These are phyloP conservation scores for Epistrophe eligans DNA, from an alignment of 2,888 invertebrate species.

Conservation along the genomic window DNA sequence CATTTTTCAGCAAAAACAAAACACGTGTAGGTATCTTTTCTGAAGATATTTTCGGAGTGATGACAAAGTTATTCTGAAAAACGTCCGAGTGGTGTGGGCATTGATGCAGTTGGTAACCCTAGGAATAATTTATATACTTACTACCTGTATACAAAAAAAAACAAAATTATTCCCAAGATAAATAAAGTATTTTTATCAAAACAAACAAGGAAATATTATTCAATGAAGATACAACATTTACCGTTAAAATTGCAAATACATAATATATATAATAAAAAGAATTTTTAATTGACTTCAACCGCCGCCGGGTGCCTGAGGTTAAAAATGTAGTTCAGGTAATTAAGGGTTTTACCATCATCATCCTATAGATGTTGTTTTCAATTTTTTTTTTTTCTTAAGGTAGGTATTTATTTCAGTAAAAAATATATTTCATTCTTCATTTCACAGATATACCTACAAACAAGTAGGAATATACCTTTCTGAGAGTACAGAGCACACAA, in stretches of 20 bases:
- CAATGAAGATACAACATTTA: constrained; percentile 34
- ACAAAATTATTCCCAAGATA: background rate
- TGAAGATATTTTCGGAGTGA: too few relatives aligned
- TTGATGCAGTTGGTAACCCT: too few relatives aligned
- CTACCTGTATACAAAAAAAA: too few relatives aligned
- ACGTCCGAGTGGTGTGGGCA: too few relatives aligned
- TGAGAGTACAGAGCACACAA: background rate
- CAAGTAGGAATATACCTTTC: background rate
- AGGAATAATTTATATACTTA: too few relatives aligned
- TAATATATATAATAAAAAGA: constrained; percentile 9
- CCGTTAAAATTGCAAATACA: constrained; percentile 38
- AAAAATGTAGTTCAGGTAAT: constrained; percentile 58
- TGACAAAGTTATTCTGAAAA: too few relatives aligned
- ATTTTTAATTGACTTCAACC: constrained; percentile 46
- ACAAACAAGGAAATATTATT: constrained; percentile 55
- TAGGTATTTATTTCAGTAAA: background rate
- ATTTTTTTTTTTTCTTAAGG: background rate
- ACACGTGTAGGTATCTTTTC: too few relatives aligned
- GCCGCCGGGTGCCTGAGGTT: background rate
- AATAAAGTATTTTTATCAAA: constrained; percentile 1
- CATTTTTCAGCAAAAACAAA: too few relatives aligned
- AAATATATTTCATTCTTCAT: constrained; percentile 8
- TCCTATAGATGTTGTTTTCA: background rate
- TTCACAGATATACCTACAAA: background rate
- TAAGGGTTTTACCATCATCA: constrained; percentile 49